These are phyloP conservation scores for Synergus umbraculus DNA, from an alignment of 2,888 invertebrate genomes.

Conservation along the genomic window DNA sequence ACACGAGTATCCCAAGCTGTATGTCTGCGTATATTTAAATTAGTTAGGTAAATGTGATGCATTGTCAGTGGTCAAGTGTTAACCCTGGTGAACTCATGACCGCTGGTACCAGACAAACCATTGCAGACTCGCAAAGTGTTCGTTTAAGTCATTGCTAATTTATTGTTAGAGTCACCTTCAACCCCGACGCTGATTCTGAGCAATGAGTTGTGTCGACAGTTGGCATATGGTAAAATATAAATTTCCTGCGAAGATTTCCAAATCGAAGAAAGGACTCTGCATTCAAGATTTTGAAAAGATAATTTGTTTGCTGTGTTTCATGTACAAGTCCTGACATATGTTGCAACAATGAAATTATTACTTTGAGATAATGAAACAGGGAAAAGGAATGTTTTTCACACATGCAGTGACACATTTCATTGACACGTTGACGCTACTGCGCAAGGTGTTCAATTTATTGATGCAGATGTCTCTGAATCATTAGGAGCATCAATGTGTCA, in stretches of 20 bases:
- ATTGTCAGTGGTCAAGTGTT: conserved; percentile 41
- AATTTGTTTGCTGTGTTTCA: neutral
- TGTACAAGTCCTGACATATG: neutral
- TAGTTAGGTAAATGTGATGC: conserved; percentile 34
- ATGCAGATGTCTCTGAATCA: conserved; percentile 40
- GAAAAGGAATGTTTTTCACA: neutral
- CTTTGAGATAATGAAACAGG: neutral
- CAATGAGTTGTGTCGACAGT: conserved; percentile 30
- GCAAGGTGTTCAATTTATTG: conserved; percentile 25
- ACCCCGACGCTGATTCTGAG: conserved; percentile 10
- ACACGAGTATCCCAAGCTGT: neutral
- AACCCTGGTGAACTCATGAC: conserved; percentile 25
- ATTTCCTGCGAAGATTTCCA: conserved; percentile 6
- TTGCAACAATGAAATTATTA: neutral
- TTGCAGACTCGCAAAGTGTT: conserved; percentile 35
- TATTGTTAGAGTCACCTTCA: conserved; percentile 29
- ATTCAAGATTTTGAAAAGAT: neutral
- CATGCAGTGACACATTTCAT: conserved; percentile 22
- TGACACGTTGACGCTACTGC: conserved; percentile 30
- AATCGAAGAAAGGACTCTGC: neutral
- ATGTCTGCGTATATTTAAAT: conserved; percentile 32
- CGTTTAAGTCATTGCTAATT: conserved; percentile 42
- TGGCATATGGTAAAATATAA: conserved; percentile 28
- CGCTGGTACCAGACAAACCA: conserved; percentile 26
- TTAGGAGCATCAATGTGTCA: conserved; percentile 27